Evolutionary conservation across 2,888 invertebrate genomes (phyloP).

Genomic region (Deroplatys truncata): DNA sequence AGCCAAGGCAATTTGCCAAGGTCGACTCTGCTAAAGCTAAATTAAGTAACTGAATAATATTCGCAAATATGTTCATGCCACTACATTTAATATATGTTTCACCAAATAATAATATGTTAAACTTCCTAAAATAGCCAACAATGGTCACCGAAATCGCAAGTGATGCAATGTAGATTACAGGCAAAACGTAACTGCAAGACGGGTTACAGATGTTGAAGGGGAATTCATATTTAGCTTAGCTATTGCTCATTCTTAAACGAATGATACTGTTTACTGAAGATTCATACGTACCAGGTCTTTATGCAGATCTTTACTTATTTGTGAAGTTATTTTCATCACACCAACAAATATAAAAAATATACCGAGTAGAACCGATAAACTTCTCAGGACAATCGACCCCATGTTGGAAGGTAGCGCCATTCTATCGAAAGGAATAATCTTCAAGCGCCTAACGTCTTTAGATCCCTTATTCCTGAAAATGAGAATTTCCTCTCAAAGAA

Average conservation of each 20-base stretch:
- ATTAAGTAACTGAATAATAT: neutral
- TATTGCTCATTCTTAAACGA: neutral
- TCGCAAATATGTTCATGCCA: neutral
- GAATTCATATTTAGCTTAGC: constrained; percentile 1
- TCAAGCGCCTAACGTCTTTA: neutral
- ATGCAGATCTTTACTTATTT: constrained; percentile 90
- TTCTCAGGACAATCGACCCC: constrained; percentile 80
- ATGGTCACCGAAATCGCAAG: neutral
- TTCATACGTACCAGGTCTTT: constrained; percentile 82
- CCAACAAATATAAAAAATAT: constrained; percentile 95
- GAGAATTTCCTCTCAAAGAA: neutral
- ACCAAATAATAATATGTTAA: neutral
- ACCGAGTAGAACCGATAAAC: constrained; percentile 85
- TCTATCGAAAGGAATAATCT: neutral
- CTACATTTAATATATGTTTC: neutral
- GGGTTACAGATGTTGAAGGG: constrained; percentile 19
- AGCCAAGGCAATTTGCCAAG: constrained; percentile 28
- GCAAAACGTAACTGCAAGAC: constrained; percentile 4
- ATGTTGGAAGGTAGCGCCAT: constrained; percentile 38
- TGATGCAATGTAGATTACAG: neutral
- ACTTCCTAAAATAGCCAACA: neutral
- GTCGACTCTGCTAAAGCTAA: constrained; percentile 7
- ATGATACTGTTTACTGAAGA: neutral
- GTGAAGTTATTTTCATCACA: constrained; percentile 84
- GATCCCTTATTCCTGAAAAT: neutral